Percentiles rank a stretch among this genome's conserved stretches.
phyloP scores from a whole-genome alignment of 2,797 vertebrate species.

The Clarias pachynema region DNA sequence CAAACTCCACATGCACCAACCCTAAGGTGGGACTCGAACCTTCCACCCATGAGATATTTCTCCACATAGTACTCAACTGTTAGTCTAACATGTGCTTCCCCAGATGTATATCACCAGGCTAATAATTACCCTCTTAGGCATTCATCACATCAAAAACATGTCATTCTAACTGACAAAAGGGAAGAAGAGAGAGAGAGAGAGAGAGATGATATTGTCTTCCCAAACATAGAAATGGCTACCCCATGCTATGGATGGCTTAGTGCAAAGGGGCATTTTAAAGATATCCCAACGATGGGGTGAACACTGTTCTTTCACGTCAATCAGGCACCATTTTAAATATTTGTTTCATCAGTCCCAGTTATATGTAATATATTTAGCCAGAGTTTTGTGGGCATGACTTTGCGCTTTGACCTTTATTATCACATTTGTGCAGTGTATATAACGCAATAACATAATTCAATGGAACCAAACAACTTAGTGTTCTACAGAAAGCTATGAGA shows the following conservation, averaged over 20 bases:
- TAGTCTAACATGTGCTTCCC: background rate
- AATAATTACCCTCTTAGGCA: background rate
- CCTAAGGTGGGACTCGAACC: no score
- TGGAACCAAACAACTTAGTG: conserved; percentile 35
- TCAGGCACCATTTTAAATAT: background rate
- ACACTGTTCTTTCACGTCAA: conserved; percentile 24
- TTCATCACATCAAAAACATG: background rate
- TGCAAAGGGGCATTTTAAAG: background rate
- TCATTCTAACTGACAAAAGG: background rate
- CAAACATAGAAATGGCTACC: background rate
- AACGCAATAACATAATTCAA: conserved; percentile 59
- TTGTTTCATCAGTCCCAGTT: background rate
- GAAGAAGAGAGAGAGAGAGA: background rate
- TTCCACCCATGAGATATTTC: background rate
- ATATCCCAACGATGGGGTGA: background rate
- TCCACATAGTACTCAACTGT: background rate
- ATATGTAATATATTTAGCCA: background rate
- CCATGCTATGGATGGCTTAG: background rate
- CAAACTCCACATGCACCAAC: no score
- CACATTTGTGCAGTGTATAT: conserved; percentile 52
- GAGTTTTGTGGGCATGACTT: background rate
- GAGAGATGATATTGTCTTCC: background rate
- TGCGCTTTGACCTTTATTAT: conserved; percentile 19
- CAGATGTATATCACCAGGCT: background rate
- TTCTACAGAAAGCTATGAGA: conserved; percentile 61